Conservation (phyloP, 2,113 vertebrate genomes). For the Rhabdomys dilectus region DNA sequence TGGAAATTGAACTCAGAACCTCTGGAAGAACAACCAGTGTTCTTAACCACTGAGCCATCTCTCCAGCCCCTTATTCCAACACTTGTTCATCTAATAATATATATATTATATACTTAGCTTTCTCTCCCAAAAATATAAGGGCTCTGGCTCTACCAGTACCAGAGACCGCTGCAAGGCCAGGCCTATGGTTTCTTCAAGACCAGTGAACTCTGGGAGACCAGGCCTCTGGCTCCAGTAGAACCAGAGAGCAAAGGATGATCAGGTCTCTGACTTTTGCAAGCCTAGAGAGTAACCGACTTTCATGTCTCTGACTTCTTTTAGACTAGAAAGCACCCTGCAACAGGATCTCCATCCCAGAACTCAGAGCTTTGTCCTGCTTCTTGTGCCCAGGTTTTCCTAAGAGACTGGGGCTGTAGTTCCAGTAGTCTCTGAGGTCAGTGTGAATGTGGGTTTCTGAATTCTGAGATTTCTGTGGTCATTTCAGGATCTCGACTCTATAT, state of each 20-base stretch:
- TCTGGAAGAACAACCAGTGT: too few species aligned
- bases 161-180: background rate
- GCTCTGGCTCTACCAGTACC: background rate
- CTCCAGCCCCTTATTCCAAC: background rate
- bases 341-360: background rate
- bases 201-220: background rate
- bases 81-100: background rate
- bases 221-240: background rate
- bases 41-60: too few species aligned
- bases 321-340: background rate
- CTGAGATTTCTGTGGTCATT: background rate
- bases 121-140: background rate
- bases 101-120: background rate
- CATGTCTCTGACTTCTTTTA: background rate
- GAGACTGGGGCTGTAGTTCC: background rate
- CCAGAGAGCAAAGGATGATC: background rate
- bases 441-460: background rate
- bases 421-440: background rate
- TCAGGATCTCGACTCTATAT: background rate
- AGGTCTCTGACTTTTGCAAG: background rate
- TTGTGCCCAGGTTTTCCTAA: background rate
- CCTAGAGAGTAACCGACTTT: background rate
- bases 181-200: background rate
- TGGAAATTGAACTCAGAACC: too few species aligned
- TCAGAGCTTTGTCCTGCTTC: background rate